Evolutionary conservation across 1,140 invertebrate genomes (phyloP).

Genomic region (Bilobella aurantiaca): DNA sequence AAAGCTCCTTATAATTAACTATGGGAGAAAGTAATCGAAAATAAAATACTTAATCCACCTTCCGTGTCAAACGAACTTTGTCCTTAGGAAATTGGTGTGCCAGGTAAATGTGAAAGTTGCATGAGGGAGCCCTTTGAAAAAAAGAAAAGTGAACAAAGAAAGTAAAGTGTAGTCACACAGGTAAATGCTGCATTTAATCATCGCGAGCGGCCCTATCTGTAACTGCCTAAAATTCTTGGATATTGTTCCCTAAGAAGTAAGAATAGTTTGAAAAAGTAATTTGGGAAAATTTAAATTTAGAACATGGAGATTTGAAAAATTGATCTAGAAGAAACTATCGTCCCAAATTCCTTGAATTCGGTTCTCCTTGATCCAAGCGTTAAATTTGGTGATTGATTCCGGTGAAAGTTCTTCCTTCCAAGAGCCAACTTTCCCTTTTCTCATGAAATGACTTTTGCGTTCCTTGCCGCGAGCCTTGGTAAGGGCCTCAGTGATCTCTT

Average conservation of each 20-base stretch:
- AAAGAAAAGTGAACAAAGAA: too few relatives aligned
- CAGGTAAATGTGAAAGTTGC: conserved; percentile 12
- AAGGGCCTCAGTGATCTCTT: conserved; percentile 23
- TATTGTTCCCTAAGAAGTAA: too few relatives aligned
- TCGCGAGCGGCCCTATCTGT: too few relatives aligned
- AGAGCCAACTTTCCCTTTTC: conserved; percentile 32
- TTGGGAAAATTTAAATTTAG: too few relatives aligned
- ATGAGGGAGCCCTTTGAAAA: background rate
- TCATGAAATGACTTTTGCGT: conserved; percentile 31
- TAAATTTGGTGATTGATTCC: conserved; percentile 46
- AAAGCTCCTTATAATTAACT: conserved; percentile 13
- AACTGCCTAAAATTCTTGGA: too few relatives aligned
- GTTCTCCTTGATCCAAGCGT: conserved; percentile 30
- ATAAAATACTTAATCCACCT: conserved; percentile 14
- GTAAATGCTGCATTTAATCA: too few relatives aligned
- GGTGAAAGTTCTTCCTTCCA: conserved; percentile 37
- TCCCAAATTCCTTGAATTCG: conserved; percentile 20
- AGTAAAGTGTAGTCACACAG: too few relatives aligned
- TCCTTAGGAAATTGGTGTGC: background rate
- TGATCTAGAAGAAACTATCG: background rate
- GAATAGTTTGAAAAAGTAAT: too few relatives aligned
- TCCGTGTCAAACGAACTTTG: conserved; percentile 1
- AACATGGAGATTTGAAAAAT: too few relatives aligned
- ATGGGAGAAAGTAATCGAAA: background rate
- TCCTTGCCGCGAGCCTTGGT: conserved; percentile 7